Conservation (phyloP, 2,888 invertebrate species). For the Onthophagus sagittarius region DNA sequence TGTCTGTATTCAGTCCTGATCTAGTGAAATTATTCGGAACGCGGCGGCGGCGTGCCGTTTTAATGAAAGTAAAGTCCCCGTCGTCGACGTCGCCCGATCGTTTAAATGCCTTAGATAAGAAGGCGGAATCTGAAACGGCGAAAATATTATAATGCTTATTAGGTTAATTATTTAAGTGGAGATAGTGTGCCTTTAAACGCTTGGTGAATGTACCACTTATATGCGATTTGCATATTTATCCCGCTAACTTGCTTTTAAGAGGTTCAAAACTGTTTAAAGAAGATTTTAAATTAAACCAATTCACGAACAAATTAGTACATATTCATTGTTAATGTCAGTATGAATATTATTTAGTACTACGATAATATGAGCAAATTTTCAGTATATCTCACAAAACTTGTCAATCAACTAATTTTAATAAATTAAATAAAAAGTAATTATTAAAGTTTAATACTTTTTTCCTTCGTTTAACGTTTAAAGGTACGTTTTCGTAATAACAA, state of each 20-base stretch:
- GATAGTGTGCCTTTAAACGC: background rate
- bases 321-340: too few relatives aligned
- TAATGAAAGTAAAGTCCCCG: background rate
- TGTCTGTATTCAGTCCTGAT: background rate
- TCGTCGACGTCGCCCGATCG: background rate
- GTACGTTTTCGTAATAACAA: too few relatives aligned
- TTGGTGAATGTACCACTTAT: background rate
- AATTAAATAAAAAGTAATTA: too few relatives aligned
- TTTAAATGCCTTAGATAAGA: background rate
- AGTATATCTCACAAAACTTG: too few relatives aligned
- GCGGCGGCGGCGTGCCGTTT: background rate
- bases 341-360: too few relatives aligned
- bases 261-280: background rate
- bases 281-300: too few relatives aligned
- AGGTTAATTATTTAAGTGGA: background rate
- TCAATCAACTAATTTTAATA: too few relatives aligned
- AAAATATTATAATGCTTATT: background rate
- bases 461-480: too few relatives aligned
- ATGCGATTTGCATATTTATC: background rate
- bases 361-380: too few relatives aligned
- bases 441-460: too few relatives aligned
- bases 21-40: constrained; percentile 8
- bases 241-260: background rate
- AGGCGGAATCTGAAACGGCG: background rate
- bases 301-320: too few relatives aligned